Base-by-base conservation (phyloP, 2,888 invertebrate genomes). In the Hololepta plana region DNA sequence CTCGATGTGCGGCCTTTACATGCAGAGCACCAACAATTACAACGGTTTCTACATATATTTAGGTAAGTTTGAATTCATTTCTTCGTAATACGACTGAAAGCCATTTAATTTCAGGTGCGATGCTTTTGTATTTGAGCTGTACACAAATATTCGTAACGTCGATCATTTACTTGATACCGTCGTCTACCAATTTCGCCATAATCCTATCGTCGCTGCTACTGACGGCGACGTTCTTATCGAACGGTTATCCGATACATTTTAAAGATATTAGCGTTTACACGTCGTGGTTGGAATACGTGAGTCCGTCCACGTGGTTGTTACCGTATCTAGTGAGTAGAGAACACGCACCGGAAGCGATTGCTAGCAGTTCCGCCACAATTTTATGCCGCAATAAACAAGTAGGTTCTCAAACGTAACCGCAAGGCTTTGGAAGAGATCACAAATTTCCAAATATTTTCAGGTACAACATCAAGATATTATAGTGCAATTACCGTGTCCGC, bases 401-500 rank as follows among this genome's bases (percentile, higher is more conserved):
- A 41, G 39, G 47, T 40, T 13, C 6, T 8, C 5, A 17, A 17
- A 17, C 17, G 7, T 7, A 17, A n/a, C 17, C n/a, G n/a, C 7
- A 17, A 17, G 17, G n/a, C n/a, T 17, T 17, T 17, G 17, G n/a
- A 17, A 17, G 17, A 17, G 7, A 17, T 21, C 9, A 21, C 10
- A 8, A 15, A 8, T 23, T 20, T 10, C 12, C 7, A 23, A 4
- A n/a, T 17, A 11, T 24, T 41, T 42, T 44, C 47, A 88, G 67
- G 72, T 82, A 33, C 79, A 82, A 42, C 74, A 77, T 42, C 80
- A 80, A 53, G 84, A 84, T 45, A 84, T 82, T 35, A 87, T 88
- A 43, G 75, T 84, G 14, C 80, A 82, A 47, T 68, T 75, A 20
- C 69, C 77, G 9, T 84, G 84, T 45, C 79, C 80, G 3, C 68